A percentile compares a stretch with the other conserved stretches of the same genome.
Conservation (phyloP, 2,888 invertebrate genomes). For the Apoderus coryli region DNA sequence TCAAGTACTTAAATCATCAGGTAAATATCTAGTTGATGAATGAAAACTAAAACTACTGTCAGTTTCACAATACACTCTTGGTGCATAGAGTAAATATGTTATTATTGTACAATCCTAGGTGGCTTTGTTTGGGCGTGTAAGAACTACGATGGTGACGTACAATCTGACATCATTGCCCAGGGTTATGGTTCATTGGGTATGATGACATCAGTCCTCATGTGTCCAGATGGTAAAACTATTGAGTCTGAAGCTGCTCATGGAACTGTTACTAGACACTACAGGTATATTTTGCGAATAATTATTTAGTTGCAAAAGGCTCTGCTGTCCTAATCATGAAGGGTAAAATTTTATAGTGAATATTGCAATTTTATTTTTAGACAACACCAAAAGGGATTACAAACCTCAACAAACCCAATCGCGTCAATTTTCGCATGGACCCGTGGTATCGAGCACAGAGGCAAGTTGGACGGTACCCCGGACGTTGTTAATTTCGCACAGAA, state of each 20-base stretch:
- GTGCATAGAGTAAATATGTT: slow-evolving; percentile 1
- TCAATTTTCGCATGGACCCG: slow-evolving; percentile 87
- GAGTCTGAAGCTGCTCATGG: slow-evolving; percentile 89
- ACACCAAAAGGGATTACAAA: slow-evolving; percentile 74
- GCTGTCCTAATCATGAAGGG: too few species aligned
- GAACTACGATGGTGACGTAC: slow-evolving; percentile 87
- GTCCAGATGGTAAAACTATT: slow-evolving; percentile 76
- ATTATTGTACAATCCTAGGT: slow-evolving; percentile 26
- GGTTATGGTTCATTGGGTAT: slow-evolving; percentile 72
- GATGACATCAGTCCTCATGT: slow-evolving; percentile 84
- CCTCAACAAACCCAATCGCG: slow-evolving; percentile 83
- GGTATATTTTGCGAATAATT: slow-evolving; percentile 31
- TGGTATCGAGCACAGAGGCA: slow-evolving; percentile 70
- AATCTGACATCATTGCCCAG: slow-evolving; percentile 74
- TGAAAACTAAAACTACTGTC: too few species aligned
- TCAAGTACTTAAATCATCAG: slow-evolving; percentile 66
- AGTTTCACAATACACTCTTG: too few species aligned
- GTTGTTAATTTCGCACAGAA: slow-evolving; percentile 54
- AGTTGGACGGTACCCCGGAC: slow-evolving; percentile 62
- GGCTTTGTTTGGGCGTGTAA: slow-evolving; percentile 89
- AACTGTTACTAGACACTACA: slow-evolving; percentile 79
- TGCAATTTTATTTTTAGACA: slow-evolving; percentile 44
- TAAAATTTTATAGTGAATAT: too few species aligned
- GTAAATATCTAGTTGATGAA: too few species aligned
- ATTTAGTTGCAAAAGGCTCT: background rate